A percentile compares a stretch with the other conserved stretches of the same genome.
These are phyloP conservation scores for Fragum whitleyi DNA, from an alignment of 2,888 invertebrate genomes.

Conservation along the genomic window DNA sequence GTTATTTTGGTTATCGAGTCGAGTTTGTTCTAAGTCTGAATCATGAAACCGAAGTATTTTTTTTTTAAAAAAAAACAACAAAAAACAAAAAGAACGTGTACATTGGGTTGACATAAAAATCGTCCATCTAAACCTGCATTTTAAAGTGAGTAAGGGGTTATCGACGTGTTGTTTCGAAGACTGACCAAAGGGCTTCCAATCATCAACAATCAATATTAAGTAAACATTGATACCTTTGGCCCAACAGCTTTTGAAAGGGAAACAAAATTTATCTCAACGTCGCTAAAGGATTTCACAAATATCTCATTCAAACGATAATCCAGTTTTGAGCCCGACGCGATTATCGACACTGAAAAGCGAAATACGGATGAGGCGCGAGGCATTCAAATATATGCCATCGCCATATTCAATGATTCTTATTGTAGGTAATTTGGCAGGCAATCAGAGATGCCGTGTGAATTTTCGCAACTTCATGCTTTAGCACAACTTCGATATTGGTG, in stretches of 20 bases:
- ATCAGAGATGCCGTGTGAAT: conserved; percentile 16
- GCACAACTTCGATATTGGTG: background rate
- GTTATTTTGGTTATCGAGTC: too few relatives aligned
- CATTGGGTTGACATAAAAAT: too few relatives aligned
- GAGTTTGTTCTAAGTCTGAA: too few relatives aligned
- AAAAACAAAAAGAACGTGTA: too few relatives aligned
- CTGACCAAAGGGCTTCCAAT: conserved; percentile 30
- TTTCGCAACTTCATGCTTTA: conserved; percentile 7
- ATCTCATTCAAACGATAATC: conserved; percentile 20
- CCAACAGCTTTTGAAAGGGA: conserved; percentile 20
- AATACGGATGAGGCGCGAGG: background rate
- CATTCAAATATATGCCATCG: conserved; percentile 9
- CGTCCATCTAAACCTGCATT: too few relatives aligned
- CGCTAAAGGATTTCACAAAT: conserved; percentile 27
- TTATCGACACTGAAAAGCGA: conserved; percentile 8
- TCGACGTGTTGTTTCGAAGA: conserved; percentile 9
- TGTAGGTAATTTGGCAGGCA: background rate
- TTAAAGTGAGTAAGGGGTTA: background rate
- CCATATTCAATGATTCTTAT: background rate
- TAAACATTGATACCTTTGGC: conserved; percentile 50
- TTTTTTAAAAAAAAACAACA: too few relatives aligned
- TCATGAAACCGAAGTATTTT: too few relatives aligned
- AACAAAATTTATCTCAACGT: conserved; percentile 16
- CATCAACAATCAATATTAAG: conserved; percentile 25
- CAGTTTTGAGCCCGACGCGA: background rate